phyloP scores from a whole-genome alignment of 2,888 invertebrate genomes.

The Drosophila basisetae region DNA sequence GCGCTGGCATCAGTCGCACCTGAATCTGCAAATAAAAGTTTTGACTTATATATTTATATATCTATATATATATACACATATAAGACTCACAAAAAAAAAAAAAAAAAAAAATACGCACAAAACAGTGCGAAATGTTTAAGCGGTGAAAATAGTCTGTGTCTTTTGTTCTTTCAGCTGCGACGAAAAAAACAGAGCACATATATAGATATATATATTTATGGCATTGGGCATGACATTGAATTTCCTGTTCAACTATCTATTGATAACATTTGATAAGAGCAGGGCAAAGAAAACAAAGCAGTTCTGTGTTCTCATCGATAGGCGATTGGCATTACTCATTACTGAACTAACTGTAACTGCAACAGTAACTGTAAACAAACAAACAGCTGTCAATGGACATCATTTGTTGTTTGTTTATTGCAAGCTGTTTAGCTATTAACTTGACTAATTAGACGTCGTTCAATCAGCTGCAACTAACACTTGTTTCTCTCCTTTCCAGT shows the following conservation, averaged over 20 bases:
- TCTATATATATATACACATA: constrained; percentile 6
- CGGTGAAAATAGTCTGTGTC: background rate
- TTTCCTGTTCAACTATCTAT: constrained; percentile 15
- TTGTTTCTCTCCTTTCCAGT: background rate
- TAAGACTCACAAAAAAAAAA: background rate
- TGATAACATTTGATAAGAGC: constrained; percentile 38
- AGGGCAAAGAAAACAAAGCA: background rate
- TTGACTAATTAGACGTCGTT: constrained; percentile 36
- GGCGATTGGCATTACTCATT: constrained; percentile 21
- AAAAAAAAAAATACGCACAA: background rate
- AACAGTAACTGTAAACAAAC: constrained; percentile 24
- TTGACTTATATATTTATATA: constrained; percentile 8
- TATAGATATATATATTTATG: background rate
- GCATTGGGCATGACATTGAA: background rate
- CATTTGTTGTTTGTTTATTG: constrained; percentile 7
- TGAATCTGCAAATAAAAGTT: constrained; percentile 49
- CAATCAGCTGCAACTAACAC: constrained; percentile 39
- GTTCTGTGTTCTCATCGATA: constrained; percentile 36
- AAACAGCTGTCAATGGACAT: constrained; percentile 45
- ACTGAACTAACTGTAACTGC: constrained; percentile 17
- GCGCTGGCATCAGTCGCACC: constrained; percentile 56
- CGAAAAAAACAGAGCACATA: constrained; percentile 8
- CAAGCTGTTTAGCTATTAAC: constrained; percentile 26
- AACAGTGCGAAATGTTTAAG: constrained; percentile 4
- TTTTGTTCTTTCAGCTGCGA: constrained; percentile 1